These are phyloP conservation scores for Masticophis lateralis DNA, from an alignment of 2,797 vertebrate species.

Conservation along the genomic window DNA sequence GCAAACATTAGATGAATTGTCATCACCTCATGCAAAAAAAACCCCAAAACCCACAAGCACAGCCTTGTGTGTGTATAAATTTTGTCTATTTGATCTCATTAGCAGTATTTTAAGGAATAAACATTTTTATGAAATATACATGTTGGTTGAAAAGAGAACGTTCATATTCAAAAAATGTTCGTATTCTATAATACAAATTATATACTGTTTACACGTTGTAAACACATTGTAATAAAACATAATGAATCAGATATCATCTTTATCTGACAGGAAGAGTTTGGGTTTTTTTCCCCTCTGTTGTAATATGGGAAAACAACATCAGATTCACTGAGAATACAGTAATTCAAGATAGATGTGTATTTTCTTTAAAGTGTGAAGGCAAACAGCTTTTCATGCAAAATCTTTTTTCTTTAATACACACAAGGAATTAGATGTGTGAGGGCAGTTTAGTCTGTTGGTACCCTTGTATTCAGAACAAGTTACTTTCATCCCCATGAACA, in stretches of 20 bases:
- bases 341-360: neutral
- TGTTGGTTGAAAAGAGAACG: slow-evolving; percentile 50
- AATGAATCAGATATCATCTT: neutral
- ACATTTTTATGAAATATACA: slow-evolving; percentile 46
- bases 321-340: neutral
- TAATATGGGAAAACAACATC: neutral
- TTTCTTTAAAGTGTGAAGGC: neutral
- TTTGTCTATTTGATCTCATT: slow-evolving; percentile 43
- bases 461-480: neutral
- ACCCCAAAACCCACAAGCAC: slow-evolving; percentile 17
- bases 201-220: slow-evolving; percentile 46
- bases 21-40: slow-evolving; percentile 23
- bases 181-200: slow-evolving; percentile 33
- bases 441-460: neutral
- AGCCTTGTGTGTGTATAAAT: neutral
- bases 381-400: neutral
- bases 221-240: neutral
- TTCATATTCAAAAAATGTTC: slow-evolving; percentile 39
- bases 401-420: neutral
- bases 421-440: neutral
- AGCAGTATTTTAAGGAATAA: slow-evolving; percentile 47
- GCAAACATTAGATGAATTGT: slow-evolving; percentile 18
- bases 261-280: neutral
- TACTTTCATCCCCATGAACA: neutral
- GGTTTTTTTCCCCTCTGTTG: neutral